Base-by-base conservation (phyloP, 2,113 vertebrate species). In the Puntigrus tetrazona region DNA sequence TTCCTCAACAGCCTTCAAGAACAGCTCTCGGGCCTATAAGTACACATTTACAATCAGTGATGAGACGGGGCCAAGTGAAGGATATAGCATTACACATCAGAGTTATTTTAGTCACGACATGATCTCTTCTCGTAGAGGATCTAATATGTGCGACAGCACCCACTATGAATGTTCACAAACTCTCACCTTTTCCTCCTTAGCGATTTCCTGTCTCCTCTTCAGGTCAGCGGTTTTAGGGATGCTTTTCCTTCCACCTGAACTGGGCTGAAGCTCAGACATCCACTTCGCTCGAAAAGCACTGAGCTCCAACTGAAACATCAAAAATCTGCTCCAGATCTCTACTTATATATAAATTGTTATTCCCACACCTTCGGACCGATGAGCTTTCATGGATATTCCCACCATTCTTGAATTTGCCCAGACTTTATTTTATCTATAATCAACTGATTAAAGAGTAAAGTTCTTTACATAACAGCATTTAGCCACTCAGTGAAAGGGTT, bases 221-320 rank as follows among this genome's bases (percentile, higher is more conserved):
- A 92, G 87, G 87, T 97, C 95, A 84, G 91, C 86, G 75, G 92
- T 86, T 89, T 88, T 96, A 92, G 84, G 93, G 74, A 90, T 86
- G 79, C 89, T 92, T 83, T 78, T 94, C 75, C 93, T 94, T 67
- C 87, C 55, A 45, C 94, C 94, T 31, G 93, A 89, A 88, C 93
- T 94, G 27, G 96, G 95, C 86, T 93, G 94, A 90, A 99, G 96
- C 90, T 99, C 98, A 90, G 97, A 97, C 97, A 99, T 98, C 98
- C 97, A 99, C 89, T 96, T 95, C 89, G 96, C 96, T 94, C 98
- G 94, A 91, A 99, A 99, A 88, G 93, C 96, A 91, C 95, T 96
- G 34, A 99, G 97, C 91, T 99, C 96, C 88, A 95, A 89, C 97
- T 98, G 87, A 16, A 91, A 90, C 34, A 73, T 67, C 61, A 79